phyloP scores from a whole-genome alignment of 2,797 vertebrate species.

The Trichosurus vulpecula region DNA sequence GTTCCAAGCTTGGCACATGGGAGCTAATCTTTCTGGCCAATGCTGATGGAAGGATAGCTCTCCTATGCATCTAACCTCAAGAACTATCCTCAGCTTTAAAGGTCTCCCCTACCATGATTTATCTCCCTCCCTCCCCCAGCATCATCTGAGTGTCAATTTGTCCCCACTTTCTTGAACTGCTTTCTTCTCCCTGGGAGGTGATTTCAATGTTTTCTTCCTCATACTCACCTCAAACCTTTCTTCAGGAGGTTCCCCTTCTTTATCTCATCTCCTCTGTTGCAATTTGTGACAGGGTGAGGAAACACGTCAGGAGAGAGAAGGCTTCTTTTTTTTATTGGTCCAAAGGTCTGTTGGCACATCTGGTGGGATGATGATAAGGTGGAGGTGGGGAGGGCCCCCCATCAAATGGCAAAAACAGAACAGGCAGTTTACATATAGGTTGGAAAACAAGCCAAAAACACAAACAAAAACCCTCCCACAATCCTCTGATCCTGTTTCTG shows the following conservation, averaged over 20 bases:
- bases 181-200: neutral
- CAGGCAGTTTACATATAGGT: constrained; percentile 7
- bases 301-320: constrained; percentile 73
- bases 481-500: constrained; percentile 70
- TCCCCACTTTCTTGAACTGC: neutral
- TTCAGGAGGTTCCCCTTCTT: constrained; percentile 54
- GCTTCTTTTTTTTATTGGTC: constrained; percentile 76
- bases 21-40: constrained; percentile 15
- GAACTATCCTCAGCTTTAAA: neutral
- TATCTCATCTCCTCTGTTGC: constrained; percentile 70
- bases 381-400: constrained; percentile 59
- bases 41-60: neutral
- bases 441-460: constrained; percentile 75
- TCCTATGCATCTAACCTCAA: neutral
- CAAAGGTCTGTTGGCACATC: constrained; percentile 72
- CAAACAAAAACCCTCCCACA: constrained; percentile 21
- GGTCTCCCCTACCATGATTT: neutral
- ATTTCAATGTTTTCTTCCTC: constrained; percentile 18
- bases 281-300: constrained; percentile 72
- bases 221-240: constrained; percentile 23
- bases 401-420: constrained; percentile 32
- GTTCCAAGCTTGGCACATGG: constrained; percentile 1
- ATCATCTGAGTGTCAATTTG: neutral
- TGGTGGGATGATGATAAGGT: constrained; percentile 73
- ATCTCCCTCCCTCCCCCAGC: no score